Conservation (phyloP, 2,113 vertebrate species). For the Planiliza haematocheilus region DNA sequence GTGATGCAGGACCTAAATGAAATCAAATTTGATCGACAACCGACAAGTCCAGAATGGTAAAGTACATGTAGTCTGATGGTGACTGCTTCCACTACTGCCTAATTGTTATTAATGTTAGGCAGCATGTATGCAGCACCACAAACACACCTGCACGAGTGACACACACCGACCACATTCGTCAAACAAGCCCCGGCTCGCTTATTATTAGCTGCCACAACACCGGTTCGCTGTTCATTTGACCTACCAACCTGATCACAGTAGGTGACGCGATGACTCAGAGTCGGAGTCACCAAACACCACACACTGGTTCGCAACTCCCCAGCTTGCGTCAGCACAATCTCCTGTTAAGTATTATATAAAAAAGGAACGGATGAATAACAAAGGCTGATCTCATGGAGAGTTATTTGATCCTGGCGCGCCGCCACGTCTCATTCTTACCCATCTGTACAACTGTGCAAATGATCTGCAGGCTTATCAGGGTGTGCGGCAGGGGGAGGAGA, state of each 20-base stretch:
- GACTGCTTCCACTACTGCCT: conserved; percentile 1
- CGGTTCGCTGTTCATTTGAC: conserved; percentile 70
- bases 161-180: conserved; percentile 2
- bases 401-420: conserved; percentile 2
- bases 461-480: neutral
- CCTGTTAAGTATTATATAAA: conserved; percentile 50
- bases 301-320: conserved; percentile 59
- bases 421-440: neutral
- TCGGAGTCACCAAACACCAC: conserved; percentile 44
- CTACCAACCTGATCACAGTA: conserved; percentile 50
- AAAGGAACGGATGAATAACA: conserved; percentile 35
- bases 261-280: conserved; percentile 70
- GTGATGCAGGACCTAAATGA: no score
- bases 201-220: conserved; percentile 66
- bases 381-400: conserved; percentile 13
- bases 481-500: no score
- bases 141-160: neutral
- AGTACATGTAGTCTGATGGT: neutral
- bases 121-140: conserved; percentile 6
- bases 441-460: neutral
- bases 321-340: conserved; percentile 55
- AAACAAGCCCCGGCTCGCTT: conserved; percentile 25
- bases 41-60: conserved; percentile 11
- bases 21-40: conserved; percentile 1
- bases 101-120: conserved; percentile 22